Percentiles rank a stretch among this genome's conserved stretches.
These are phyloP conservation scores for Procambarus clarkii DNA, from an alignment of 1,140 invertebrate species.

Conservation along the genomic window DNA sequence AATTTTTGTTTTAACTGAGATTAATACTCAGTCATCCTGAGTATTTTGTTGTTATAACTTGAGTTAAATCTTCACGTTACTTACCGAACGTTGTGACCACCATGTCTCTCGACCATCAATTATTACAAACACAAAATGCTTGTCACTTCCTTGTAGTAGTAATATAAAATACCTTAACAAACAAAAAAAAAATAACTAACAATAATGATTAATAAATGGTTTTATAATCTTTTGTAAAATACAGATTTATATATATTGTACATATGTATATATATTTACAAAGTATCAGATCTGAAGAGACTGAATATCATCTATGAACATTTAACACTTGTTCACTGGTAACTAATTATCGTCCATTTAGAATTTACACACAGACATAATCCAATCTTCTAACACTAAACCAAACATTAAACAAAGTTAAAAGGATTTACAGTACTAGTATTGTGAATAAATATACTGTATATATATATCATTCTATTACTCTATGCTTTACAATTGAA, in stretches of 20 bases:
- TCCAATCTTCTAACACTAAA: too few species aligned
- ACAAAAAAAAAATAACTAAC: neutral
- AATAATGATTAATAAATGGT: neutral
- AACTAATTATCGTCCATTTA: neutral
- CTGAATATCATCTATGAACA: neutral
- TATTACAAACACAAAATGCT: too few species aligned
- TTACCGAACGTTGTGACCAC: too few species aligned
- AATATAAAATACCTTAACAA: neutral
- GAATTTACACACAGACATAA: neutral
- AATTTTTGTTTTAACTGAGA: too few species aligned
- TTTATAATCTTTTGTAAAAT: conserved; percentile 3
- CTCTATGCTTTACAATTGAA: neutral
- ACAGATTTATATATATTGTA: neutral
- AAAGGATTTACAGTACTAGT: too few species aligned
- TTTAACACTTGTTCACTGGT: neutral
- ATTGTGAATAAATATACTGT: neutral
- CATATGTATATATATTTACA: conserved; percentile 7
- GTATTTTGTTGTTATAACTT: too few species aligned
- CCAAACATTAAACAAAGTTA: too few species aligned
- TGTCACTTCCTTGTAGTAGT: too few species aligned
- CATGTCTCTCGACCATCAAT: too few species aligned
- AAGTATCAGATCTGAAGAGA: neutral
- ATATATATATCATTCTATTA: neutral
- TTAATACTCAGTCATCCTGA: too few species aligned
- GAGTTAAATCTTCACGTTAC: too few species aligned